These are phyloP conservation scores for Aphaenogaster rudis DNA, from an alignment of 1,140 invertebrate species.

Conservation along the genomic window DNA sequence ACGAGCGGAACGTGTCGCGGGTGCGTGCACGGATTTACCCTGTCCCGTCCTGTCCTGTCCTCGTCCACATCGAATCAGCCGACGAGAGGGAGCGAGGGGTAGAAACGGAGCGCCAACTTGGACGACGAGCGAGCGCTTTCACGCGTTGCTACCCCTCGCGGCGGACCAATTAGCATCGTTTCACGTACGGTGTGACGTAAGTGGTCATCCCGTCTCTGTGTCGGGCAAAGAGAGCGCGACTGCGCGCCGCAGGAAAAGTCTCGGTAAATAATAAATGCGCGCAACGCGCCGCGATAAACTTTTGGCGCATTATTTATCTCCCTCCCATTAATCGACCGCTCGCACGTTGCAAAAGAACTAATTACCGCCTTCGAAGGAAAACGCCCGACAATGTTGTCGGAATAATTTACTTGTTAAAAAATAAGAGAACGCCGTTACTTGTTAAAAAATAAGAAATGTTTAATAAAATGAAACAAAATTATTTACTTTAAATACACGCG, in stretches of 20 bases:
- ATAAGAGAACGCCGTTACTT: not conserved
- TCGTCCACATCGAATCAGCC: constrained; percentile 4
- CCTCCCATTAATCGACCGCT: constrained; percentile 46
- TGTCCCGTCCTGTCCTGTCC: constrained; percentile 2
- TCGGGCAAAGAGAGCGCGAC: constrained; percentile 69
- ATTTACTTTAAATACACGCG: not conserved
- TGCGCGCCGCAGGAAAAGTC: constrained; percentile 65
- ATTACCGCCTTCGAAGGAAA: constrained; percentile 21
- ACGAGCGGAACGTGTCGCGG: constrained; percentile 46
- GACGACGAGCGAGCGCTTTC: constrained; percentile 75
- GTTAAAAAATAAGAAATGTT: not conserved
- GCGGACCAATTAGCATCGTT: constrained; percentile 81
- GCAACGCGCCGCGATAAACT: constrained; percentile 45
- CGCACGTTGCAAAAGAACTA: constrained; percentile 26
- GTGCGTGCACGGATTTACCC: constrained; percentile 47
- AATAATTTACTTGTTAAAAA: not conserved
- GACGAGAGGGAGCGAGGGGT: not conserved
- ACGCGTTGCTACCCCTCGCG: constrained; percentile 79
- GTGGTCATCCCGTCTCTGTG: constrained; percentile 77
- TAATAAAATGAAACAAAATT: not conserved
- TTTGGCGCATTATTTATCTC: constrained; percentile 57
- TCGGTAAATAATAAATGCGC: constrained; percentile 62
- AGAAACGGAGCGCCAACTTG: constrained; percentile 34
- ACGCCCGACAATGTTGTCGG: not conserved
- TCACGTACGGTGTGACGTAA: constrained; percentile 75